Percentiles rank a stretch among this genome's conserved stretches.
These are phyloP conservation scores for Microcebus lehilahytsara DNA, from an alignment of 2,113 vertebrate species.

Conservation along the genomic window DNA sequence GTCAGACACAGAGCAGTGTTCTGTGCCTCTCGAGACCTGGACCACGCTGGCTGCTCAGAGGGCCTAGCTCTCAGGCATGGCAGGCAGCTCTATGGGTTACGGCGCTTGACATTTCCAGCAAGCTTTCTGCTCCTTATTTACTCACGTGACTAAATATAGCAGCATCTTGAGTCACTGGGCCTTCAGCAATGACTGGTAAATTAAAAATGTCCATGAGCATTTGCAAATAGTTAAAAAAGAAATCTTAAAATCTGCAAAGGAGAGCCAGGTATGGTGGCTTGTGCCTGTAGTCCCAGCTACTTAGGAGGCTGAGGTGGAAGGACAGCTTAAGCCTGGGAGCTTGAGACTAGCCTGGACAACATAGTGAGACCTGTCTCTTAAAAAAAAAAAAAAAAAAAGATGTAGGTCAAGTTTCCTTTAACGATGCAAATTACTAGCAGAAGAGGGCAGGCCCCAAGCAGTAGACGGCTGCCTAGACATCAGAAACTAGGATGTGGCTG, in stretches of 20 bases:
- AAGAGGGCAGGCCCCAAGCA: background rate
- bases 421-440: background rate
- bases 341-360: too few species aligned
- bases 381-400: background rate
- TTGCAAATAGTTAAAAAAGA: constrained; percentile 23
- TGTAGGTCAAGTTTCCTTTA: background rate
- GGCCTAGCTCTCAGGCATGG: background rate
- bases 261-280: too few species aligned
- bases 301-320: too few species aligned
- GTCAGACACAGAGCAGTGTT: constrained; percentile 14
- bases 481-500: too few species aligned
- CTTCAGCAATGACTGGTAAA: background rate
- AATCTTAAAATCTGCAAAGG: constrained; percentile 11
- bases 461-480: background rate
- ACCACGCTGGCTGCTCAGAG: background rate
- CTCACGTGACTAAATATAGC: background rate
- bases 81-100: background rate
- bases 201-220: background rate
- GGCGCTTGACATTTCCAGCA: background rate
- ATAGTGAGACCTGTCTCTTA: too few species aligned
- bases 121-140: background rate
- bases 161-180: background rate
- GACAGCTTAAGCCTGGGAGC: too few species aligned
- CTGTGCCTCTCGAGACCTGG: background rate
- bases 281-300: too few species aligned